Evolutionary conservation across 2,888 invertebrate species (phyloP), one percentile per base, ranked within the genome.

Genomic region (Hemistola chrysoprasaria): DNA sequence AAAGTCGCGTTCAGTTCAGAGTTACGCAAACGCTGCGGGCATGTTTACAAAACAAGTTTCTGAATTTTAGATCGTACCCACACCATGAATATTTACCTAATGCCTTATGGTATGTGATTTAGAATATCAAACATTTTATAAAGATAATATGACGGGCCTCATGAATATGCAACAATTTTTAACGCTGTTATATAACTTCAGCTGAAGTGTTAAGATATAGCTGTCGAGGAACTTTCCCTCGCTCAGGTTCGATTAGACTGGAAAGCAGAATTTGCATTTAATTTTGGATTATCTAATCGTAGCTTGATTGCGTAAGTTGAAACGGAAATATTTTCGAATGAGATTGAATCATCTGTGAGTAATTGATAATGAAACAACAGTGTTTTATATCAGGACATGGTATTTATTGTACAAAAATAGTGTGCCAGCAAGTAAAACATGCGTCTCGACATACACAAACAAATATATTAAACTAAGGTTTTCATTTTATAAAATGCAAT

Each of bases 361-460:
- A 29, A 78, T 16, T 16, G 3, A 4, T 16, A 86, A 87, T 84
- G 78, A 88, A 88, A 88, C 85, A 78, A 84, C 62, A 56, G 46
- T 52, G 23, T 50, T 43, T 65, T 62, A 69, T 73, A 76, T 82
- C 75, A 76, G 84, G 85, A 85, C 87, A 85, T 82, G 82, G 81
- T 86, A 84, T 86, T 87, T 88, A 88, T 88, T 88, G 84, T 88
- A 88, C 84, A 88, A 88, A 88, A 88, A 88, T 88, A 88, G 83
- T 86, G 87, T 86, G 87, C 86, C 85, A 84, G 85, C 81, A 81
- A 79, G 82, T 79, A 80, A 81, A 78, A 80, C 85, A 81, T 84
- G 82, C 75, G 73, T 82, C 81, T 78, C 78, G 78, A 83, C 81
- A 74, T 78, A 82, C 83, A 87, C 85, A 81, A 84, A 86, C 85